Evolutionary conservation across 2,888 invertebrate genomes (phyloP).

Genomic region (Nezara viridula): DNA sequence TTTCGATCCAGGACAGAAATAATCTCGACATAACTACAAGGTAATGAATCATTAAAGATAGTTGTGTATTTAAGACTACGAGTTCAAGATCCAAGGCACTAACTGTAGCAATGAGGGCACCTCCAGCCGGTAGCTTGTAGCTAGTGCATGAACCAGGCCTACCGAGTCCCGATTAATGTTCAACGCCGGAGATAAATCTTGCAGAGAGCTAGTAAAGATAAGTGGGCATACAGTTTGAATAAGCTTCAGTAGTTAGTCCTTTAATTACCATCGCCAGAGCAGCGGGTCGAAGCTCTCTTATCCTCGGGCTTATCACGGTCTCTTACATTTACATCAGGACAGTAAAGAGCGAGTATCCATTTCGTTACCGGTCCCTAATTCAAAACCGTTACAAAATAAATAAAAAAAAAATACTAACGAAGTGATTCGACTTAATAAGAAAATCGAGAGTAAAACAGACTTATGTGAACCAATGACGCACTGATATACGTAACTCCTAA

Average conservation of each 20-base stretch:
- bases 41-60: neutral
- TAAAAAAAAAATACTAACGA: neutral
- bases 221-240: slow-evolving; percentile 18
- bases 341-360: neutral
- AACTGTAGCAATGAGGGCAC: neutral
- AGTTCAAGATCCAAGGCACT: neutral
- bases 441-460: neutral
- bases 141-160: neutral
- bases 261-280: neutral
- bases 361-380: neutral
- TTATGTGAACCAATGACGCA: neutral
- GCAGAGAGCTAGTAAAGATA: neutral
- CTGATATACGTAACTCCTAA: neutral
- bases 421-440: neutral
- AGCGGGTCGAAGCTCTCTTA: neutral
- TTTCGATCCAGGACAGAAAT: too few relatives aligned
- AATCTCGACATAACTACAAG: too few relatives aligned
- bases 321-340: neutral
- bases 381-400: neutral
- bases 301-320: neutral
- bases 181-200: neutral
- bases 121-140: neutral
- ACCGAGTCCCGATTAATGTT: slow-evolving; percentile 1
- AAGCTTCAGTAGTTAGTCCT: neutral
- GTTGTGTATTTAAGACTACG: too few relatives aligned